Percentiles rank a stretch among this genome's conserved stretches.
Conservation (phyloP, 2,113 vertebrate species). For the Zosterops borbonicus region DNA sequence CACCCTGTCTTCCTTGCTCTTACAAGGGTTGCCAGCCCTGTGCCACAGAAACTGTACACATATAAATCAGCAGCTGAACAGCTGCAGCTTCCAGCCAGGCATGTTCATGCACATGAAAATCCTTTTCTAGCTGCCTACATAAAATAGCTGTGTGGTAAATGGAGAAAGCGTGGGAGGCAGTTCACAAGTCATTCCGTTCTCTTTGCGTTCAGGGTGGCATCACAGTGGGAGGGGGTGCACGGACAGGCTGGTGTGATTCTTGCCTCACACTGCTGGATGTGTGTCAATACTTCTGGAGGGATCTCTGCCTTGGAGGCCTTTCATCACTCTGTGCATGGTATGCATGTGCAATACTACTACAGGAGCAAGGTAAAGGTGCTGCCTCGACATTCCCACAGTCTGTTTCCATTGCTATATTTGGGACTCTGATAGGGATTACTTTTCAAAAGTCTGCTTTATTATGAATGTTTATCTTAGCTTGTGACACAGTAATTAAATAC, state of each 20-base stretch:
- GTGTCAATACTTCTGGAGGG: accelerated
- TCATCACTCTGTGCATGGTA: accelerated
- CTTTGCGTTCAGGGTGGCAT: not conserved
- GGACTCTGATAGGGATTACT: not conserved
- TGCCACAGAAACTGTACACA: not conserved
- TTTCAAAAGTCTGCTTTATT: not conserved
- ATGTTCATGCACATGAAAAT: not conserved
- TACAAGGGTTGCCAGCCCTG: not conserved
- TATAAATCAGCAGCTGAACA: slow-evolving; percentile 57
- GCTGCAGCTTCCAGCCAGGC: slow-evolving; percentile 45
- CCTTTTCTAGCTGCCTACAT: not conserved
- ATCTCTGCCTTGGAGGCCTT: not conserved
- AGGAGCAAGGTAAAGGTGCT: not conserved
- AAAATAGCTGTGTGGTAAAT: not conserved
- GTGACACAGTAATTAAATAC: not conserved
- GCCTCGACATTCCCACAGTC: not conserved
- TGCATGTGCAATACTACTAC: not conserved
- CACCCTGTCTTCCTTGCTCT: not conserved
- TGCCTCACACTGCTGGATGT: not conserved
- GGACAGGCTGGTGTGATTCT: not conserved
- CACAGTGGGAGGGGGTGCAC: not conserved
- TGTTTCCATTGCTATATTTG: not conserved
- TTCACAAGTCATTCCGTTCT: not conserved
- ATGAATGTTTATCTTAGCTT: not conserved
- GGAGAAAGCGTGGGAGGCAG: not conserved